Evolutionary conservation across 2,113 vertebrate species (phyloP).

Genomic region (Baryphthengus martii): DNA sequence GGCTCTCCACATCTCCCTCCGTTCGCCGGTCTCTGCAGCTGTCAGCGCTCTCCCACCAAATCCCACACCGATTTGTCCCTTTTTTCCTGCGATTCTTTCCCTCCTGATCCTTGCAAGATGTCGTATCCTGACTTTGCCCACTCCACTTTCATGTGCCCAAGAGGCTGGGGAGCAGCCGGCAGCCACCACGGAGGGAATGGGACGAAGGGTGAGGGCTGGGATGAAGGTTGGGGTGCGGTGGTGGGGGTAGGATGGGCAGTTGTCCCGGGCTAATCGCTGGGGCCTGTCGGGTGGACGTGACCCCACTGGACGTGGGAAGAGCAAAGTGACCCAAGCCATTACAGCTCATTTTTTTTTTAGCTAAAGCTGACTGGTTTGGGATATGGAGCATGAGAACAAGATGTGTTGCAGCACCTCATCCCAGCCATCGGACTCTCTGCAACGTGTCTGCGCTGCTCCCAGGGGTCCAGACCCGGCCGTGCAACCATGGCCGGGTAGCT

Average conservation of each 20-base stretch:
- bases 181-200: accelerated
- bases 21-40: accelerated
- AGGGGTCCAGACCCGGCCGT: accelerated
- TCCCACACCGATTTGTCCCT: background rate
- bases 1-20: background rate
- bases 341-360: background rate
- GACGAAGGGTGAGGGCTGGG: background rate
- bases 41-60: accelerated
- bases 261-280: background rate
- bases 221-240: background rate
- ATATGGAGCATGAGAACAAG: accelerated
- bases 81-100: background rate
- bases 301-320: background rate
- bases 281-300: background rate
- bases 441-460: accelerated
- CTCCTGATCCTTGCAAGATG: background rate
- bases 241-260: accelerated
- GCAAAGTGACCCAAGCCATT: background rate
- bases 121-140: background rate
- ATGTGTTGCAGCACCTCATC: background rate
- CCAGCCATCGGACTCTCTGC: accelerated
- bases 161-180: background rate
- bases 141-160: background rate
- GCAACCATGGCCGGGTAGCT: background rate
- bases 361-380: background rate